Base-by-base conservation (phyloP, 35 echinoderm and acorn worm genomes). In the Ophiothrix spiculata region DNA sequence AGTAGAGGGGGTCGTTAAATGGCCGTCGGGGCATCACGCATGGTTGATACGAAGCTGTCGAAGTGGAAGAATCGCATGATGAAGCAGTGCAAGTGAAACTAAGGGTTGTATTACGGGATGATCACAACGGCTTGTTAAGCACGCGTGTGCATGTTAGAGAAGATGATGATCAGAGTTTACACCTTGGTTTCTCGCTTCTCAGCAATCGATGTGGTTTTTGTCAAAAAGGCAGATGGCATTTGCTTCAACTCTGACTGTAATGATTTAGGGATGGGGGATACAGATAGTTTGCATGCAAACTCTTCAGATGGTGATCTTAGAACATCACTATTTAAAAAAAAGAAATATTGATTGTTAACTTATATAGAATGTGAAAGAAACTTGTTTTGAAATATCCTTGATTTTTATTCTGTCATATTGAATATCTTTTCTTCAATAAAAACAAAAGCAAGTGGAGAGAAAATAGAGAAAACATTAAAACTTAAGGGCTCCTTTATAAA, bases 211-310 rank as follows among this genome's bases (percentile, higher is more conserved):
- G 60, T 25, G 60, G 6, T 49, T 49, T 19, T 10, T 49, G 6
- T 19, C 42, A 49, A 49, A 69, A 69, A 69, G 25, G 60, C 60
- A 69, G 60, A 69, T 69, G 60, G 60, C 60, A 69, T 69, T 69
- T 69, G 60, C 16, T 28, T 69, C 60, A 69, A 2, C 6, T 10
- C 6, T 19, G 42, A 10, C 6, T 69, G 10, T 15, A 28, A 2
- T 69, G n/a, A n/a, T n/a, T n/a, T n/a, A n/a, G n/a, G n/a, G n/a
- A n/a, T n/a, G n/a, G n/a, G n/a, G n/a, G n/a, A n/a, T n/a, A n/a
- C n/a, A n/a, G n/a, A n/a, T n/a, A n/a, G n/a, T n/a, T n/a, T n/a
- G n/a, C n/a, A n/a, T n/a, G n/a, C n/a, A n/a, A n/a, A n/a, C n/a
- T n/a, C n/a, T n/a, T n/a, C n/a, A n/a, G n/a, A n/a, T n/a, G n/a